Conservation (phyloP, 2,888 invertebrate species). For the Tenthredo mesomela region DNA sequence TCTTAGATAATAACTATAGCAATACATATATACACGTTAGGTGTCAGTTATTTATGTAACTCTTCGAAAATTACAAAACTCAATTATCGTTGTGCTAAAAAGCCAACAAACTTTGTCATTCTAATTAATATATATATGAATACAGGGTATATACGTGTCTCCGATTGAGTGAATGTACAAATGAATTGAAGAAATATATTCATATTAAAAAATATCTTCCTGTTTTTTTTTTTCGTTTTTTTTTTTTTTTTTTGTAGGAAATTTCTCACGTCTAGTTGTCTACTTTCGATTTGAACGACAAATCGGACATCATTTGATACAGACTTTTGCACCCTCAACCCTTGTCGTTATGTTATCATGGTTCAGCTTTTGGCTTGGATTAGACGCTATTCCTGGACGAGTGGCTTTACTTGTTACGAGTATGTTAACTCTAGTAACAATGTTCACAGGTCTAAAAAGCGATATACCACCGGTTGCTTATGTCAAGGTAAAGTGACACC, state of each 20-base stretch:
- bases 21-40: neutral
- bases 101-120: neutral
- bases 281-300: slow-evolving; percentile 91
- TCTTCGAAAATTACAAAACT: slow-evolving; percentile 9
- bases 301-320: slow-evolving; percentile 91
- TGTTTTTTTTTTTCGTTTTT: no score
- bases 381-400: slow-evolving; percentile 91
- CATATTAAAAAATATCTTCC: neutral
- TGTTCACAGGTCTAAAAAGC: slow-evolving; percentile 90
- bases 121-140: neutral
- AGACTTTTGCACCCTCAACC: slow-evolving; percentile 91
- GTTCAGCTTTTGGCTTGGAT: slow-evolving; percentile 93
- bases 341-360: slow-evolving; percentile 91
- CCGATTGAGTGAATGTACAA: neutral
- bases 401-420: slow-evolving; percentile 91
- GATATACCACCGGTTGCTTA: slow-evolving; percentile 93
- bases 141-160: no score
- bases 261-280: slow-evolving; percentile 88
- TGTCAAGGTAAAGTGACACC: slow-evolving; percentile 83
- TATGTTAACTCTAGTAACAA: slow-evolving; percentile 91
- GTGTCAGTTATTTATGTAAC: neutral
- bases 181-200: neutral
- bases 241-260: slow-evolving; percentile 81
- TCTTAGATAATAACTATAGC: neutral
- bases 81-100: slow-evolving; percentile 21